Evolutionary conservation across 2,113 vertebrate genomes (phyloP).

Genomic region (Murina feae): DNA sequence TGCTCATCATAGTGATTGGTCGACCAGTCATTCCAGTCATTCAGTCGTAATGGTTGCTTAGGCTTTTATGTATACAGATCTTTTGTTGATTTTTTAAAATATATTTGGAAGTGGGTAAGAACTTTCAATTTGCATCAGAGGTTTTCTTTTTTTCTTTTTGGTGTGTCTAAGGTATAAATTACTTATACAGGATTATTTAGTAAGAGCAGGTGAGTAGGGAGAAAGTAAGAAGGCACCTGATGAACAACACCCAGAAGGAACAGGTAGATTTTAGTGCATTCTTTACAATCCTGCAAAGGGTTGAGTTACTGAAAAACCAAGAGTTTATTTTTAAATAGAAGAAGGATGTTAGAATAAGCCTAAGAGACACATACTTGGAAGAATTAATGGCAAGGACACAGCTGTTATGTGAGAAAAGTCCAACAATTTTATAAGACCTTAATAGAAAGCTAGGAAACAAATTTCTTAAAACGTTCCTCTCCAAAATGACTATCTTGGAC

Average conservation of each 20-base stretch:
- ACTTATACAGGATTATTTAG: neutral
- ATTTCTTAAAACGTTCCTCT: constrained; percentile 41
- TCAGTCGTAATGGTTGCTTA: no score
- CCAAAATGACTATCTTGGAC: constrained; percentile 44
- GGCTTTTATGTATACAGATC: no score
- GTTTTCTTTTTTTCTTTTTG: neutral
- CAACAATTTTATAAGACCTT: constrained; percentile 42
- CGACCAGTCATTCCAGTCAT: no score
- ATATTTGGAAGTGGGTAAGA: neutral
- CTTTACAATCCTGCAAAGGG: neutral
- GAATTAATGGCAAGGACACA: constrained; percentile 19
- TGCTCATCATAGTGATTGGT: no score
- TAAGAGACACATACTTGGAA: constrained; percentile 21
- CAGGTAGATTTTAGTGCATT: neutral
- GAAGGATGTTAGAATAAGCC: constrained; percentile 28
- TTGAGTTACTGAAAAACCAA: constrained; percentile 21
- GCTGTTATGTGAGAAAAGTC: neutral
- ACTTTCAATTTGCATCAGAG: constrained; percentile 29
- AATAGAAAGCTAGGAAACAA: constrained; percentile 41
- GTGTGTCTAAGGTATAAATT: neutral
- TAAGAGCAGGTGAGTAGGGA: neutral
- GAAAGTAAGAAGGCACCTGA: neutral
- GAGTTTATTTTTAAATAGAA: constrained; percentile 37
- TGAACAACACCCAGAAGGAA: neutral
- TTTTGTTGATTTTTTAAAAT: constrained; percentile 19